Evolutionary conservation across 2,113 vertebrate genomes (phyloP), one percentile per base, ranked within the genome.

Genomic region (Lynx canadensis): DNA sequence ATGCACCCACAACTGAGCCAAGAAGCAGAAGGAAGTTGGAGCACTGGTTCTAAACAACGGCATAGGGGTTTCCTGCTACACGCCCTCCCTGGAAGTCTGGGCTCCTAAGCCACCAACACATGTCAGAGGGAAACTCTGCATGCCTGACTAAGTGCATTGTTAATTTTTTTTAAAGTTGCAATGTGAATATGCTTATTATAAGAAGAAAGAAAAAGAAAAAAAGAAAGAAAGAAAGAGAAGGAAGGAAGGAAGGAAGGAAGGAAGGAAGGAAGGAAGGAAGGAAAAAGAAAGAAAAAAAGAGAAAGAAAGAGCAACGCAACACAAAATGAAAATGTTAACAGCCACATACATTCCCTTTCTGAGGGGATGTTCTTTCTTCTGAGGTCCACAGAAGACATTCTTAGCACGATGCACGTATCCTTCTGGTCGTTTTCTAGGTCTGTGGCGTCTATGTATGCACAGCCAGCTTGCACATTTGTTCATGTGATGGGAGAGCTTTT

Each of bases 31-130:
- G 33, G 21, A 10, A 10, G 23, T 0, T 19, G 19, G 21, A 68
- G 14, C 0, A 7, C n/a, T 19, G 7, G 23, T 7, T 55, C 10
- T 2, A 6, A 69, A 73, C 16, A 80, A 27, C 0, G 12, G 25
- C 36, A 27, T 38, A 3, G 21, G 0, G 55, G 4, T 7, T 33
- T 66, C 52, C 55, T 21, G 12, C 36, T 18, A 15, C 38, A 38
- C 1, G 16, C 31, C 33, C 12, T 27, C 50, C 18, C 27, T 4
- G 38, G 10, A n/a, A 11, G 4, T 41, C 68, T 38, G 76, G 21
- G 38, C 5, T 8, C 0, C 0, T 33, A 12, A 63, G 69, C 8
- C 5, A 8, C 31, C 68, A 19, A 41, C 18, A 1, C 1, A 0
- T 11, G 21, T 31, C 85, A 55, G 23, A 76, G 41, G 41, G 27